Percentiles rank a stretch among this genome's conserved stretches.
These are phyloP conservation scores for Amiota minor DNA, from an alignment of 2,888 invertebrate species.

Conservation along the genomic window DNA sequence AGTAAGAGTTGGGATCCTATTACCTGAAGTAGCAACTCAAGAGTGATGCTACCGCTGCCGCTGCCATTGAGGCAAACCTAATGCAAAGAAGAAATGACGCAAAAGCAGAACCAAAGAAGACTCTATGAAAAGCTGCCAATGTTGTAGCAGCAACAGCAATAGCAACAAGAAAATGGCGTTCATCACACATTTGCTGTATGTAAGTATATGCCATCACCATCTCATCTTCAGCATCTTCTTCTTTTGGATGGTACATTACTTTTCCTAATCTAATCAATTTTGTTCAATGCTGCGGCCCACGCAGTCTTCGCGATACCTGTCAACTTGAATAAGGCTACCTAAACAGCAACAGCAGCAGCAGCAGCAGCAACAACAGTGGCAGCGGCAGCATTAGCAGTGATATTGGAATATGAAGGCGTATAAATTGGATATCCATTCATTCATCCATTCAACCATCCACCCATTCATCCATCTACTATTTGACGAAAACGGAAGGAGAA, in stretches of 20 bases:
- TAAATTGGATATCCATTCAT: not conserved
- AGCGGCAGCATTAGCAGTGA: not conserved
- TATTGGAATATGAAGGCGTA: not conserved
- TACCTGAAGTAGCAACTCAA: slow-evolving; percentile 40
- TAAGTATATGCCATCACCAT: not conserved
- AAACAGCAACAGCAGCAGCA: slow-evolving; percentile 50
- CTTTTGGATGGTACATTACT: slow-evolving; percentile 44
- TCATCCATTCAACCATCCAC: not conserved
- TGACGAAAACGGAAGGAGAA: not conserved
- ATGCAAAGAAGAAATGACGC: slow-evolving; percentile 23
- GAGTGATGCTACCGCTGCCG: slow-evolving; percentile 36
- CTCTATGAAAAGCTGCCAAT: slow-evolving; percentile 8
- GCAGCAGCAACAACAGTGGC: slow-evolving; percentile 45
- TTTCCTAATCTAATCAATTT: slow-evolving; percentile 65
- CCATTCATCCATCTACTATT: slow-evolving; percentile 1
- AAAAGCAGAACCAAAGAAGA: slow-evolving; percentile 17
- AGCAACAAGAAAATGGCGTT: slow-evolving; percentile 5
- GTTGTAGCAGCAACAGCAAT: not conserved
- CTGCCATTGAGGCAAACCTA: too few relatives aligned
- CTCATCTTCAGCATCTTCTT: not conserved
- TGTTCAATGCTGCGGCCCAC: slow-evolving; percentile 53
- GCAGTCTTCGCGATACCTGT: slow-evolving; percentile 49
- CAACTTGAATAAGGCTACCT: slow-evolving; percentile 61
- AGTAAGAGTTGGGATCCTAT: not conserved
- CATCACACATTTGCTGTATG: not conserved